phyloP scores from a whole-genome alignment of 2,888 invertebrate genomes.

The Strigamia crassipes region DNA sequence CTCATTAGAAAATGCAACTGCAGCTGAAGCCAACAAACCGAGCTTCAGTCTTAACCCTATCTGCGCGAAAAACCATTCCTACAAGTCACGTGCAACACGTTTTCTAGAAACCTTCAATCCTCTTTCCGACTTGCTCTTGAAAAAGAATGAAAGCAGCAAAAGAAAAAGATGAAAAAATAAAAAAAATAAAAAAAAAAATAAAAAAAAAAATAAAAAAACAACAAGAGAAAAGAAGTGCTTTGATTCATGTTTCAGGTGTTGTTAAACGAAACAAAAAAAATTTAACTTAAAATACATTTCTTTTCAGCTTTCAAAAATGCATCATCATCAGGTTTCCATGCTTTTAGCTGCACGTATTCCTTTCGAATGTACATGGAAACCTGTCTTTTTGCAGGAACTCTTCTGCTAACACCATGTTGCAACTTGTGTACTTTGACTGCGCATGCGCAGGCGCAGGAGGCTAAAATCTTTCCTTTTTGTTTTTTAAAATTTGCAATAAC shows the following conservation, averaged over 20 bases:
- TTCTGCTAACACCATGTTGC: no score
- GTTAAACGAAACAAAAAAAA: background rate
- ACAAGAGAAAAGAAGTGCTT: background rate
- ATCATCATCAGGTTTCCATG: no score
- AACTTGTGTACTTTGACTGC: no score
- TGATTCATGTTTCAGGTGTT: background rate
- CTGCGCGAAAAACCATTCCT: background rate
- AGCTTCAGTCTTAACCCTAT: background rate
- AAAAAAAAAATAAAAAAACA: background rate
- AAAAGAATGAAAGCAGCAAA: background rate
- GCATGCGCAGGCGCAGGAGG: no score
- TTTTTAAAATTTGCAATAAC: no score
- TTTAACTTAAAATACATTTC: no score
- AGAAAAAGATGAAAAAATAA: background rate
- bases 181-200: background rate
- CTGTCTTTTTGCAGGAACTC: no score
- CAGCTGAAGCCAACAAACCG: background rate
- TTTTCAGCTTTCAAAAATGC: no score
- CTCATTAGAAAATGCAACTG: conserved; percentile 7
- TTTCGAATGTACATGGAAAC: no score
- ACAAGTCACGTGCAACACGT: conserved; percentile 17
- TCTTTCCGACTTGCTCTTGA: background rate
- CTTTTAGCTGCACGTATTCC: no score
- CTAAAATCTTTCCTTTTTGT: no score
- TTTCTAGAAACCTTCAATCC: conserved; percentile 17